Percentiles rank a stretch among this genome's conserved stretches.
Conservation (phyloP, 2,888 invertebrate species). For the Phlogophora meticulosa region DNA sequence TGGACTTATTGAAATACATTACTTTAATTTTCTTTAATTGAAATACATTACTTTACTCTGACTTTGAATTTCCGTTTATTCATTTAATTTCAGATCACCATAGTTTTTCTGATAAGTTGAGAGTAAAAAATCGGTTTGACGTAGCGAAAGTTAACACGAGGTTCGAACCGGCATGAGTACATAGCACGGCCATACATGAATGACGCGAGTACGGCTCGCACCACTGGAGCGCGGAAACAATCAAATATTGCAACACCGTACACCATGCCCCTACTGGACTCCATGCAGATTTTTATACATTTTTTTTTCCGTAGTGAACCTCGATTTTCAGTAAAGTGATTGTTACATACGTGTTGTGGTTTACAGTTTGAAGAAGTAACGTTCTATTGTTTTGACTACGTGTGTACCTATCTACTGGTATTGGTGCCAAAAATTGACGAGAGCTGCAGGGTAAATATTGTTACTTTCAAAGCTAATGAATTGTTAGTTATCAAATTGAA, state of each 20-base stretch:
- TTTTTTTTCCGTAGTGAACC: constrained; percentile 47
- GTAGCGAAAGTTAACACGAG: constrained; percentile 48
- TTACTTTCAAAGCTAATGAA: not conserved
- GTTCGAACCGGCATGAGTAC: constrained; percentile 46
- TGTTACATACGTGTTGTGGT: constrained; percentile 38
- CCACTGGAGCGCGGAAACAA: constrained; percentile 69
- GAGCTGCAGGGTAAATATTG: too few species aligned
- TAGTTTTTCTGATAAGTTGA: constrained; percentile 18
- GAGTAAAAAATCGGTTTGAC: constrained; percentile 36
- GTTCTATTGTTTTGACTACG: constrained; percentile 1
- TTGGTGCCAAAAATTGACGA: not conserved
- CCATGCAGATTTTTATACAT: constrained; percentile 58
- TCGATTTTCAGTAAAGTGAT: constrained; percentile 34
- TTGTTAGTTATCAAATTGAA: not conserved
- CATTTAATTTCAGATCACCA: not conserved
- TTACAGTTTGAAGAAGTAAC: constrained; percentile 11
- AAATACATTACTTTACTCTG: too few species aligned
- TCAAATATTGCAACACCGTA: constrained; percentile 68
- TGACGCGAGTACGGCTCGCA: constrained; percentile 62
- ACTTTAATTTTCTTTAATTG: too few species aligned
- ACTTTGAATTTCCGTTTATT: too few species aligned
- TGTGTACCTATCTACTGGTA: not conserved
- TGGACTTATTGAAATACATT: too few species aligned
- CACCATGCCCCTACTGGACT: constrained; percentile 47
- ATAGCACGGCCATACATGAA: constrained; percentile 56